phyloP scores from a whole-genome alignment of 2,888 invertebrate species.

The Cactoblastis cactorum region DNA sequence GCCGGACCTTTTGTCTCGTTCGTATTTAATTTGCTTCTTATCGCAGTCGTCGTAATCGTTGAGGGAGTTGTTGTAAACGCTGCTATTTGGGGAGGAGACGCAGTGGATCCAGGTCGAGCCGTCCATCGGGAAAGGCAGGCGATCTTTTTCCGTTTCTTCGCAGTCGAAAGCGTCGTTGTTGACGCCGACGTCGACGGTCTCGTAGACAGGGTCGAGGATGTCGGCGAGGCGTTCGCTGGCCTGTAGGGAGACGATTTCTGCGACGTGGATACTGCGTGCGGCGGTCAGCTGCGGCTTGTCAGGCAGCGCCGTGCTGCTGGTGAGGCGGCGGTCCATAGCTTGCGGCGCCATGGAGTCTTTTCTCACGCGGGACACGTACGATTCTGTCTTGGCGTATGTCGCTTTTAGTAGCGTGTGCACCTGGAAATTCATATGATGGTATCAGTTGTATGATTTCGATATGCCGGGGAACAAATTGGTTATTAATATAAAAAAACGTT shows the following conservation, averaged over 20 bases:
- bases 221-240: conserved; percentile 64
- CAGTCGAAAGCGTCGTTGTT: conserved; percentile 55
- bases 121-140: conserved; percentile 35
- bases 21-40: too few species aligned
- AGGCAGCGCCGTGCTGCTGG: conserved; percentile 56
- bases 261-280: conserved; percentile 58
- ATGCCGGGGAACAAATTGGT: too few species aligned
- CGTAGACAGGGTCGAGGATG: conserved; percentile 67
- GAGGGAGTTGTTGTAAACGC: conserved; percentile 54
- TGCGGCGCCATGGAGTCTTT: conserved; percentile 47
- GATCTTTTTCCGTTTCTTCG: conserved; percentile 25
- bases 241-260: conserved; percentile 71
- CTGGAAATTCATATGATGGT: conserved; percentile 36
- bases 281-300: conserved; percentile 41
- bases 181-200: conserved; percentile 54
- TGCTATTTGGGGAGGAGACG: conserved; percentile 49
- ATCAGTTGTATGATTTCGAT: too few species aligned
- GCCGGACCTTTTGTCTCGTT: too few species aligned
- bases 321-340: conserved; percentile 53
- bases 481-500: too few species aligned
- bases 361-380: conserved; percentile 56
- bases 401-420: conserved; percentile 61
- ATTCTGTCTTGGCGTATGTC: conserved; percentile 68
- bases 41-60: conserved; percentile 46
- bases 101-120: conserved; percentile 62